Evolutionary conservation across 2,797 vertebrate genomes (phyloP).

Genomic region (Knipowitschia caucasica): DNA sequence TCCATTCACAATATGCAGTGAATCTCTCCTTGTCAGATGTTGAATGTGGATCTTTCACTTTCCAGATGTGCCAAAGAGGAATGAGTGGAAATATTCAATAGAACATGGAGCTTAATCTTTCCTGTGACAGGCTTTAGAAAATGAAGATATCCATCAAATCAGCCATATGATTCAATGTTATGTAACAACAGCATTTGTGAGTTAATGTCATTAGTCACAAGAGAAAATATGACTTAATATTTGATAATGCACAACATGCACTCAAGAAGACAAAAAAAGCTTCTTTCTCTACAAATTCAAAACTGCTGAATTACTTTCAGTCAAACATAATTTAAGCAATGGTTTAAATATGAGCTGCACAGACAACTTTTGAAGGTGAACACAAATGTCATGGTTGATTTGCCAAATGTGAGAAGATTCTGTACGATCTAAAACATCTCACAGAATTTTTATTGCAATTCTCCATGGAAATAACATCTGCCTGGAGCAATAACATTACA

Average conservation of each 20-base stretch:
- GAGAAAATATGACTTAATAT: not conserved
- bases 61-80: conserved; percentile 12
- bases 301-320: no score
- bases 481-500: not conserved
- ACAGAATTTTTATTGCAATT: not conserved
- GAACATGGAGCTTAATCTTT: conserved; percentile 1
- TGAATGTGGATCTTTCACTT: conserved; percentile 33
- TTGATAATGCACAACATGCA: no score
- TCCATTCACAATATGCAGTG: conserved; percentile 19
- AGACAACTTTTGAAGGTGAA: no score
- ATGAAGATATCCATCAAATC: conserved; percentile 25
- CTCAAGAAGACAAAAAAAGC: no score
- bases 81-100: conserved; percentile 26
- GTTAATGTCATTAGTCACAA: not conserved
- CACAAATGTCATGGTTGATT: no score
- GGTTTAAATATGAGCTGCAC: not conserved
- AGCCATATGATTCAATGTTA: conserved; percentile 12
- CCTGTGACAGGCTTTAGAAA: conserved; percentile 15
- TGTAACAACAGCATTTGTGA: conserved; percentile 20
- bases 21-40: conserved; percentile 34
- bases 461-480: not conserved
- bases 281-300: no score
- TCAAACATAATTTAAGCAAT: not conserved
- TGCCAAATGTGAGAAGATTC: no score
- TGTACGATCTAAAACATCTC: no score